A percentile compares a stretch with the other conserved stretches of the same genome.
These are phyloP conservation scores for Gila orcuttii DNA, from an alignment of 2,113 vertebrate species.

Conservation along the genomic window DNA sequence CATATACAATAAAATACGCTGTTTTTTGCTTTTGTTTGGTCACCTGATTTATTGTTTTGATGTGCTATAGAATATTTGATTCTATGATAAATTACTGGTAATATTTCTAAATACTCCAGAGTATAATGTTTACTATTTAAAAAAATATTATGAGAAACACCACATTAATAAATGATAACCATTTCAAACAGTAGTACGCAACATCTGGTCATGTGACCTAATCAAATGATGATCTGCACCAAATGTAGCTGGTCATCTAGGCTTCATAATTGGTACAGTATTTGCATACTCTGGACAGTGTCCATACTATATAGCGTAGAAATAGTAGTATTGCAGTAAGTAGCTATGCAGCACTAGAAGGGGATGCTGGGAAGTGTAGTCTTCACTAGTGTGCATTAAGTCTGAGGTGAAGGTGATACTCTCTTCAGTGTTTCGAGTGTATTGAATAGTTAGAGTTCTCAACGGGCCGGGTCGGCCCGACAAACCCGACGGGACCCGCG, in stretches of 20 bases:
- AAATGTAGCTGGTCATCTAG: not conserved
- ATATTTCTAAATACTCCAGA: too few relatives aligned
- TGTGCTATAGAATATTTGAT: not conserved
- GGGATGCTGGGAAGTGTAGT: constrained; percentile 37
- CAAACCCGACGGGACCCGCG: too few relatives aligned
- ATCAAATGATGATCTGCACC: too few relatives aligned
- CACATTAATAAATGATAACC: not conserved
- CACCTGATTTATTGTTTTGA: not conserved
- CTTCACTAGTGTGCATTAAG: not conserved
- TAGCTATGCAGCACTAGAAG: not conserved
- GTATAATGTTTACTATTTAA: too few relatives aligned
- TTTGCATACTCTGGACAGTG: not conserved
- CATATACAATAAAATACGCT: not conserved
- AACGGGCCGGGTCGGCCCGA: too few relatives aligned
- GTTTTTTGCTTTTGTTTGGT: not conserved
- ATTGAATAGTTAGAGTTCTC: too few relatives aligned
- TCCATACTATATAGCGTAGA: not conserved
- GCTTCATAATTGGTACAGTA: not conserved
- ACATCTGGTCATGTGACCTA: constrained; percentile 27
- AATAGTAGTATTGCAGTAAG: not conserved
- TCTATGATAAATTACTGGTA: too few relatives aligned
- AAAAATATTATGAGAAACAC: too few relatives aligned
- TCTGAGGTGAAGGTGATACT: constrained; percentile 41
- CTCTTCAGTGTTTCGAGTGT: not conserved
- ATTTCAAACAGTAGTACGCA: not conserved